These are phyloP conservation scores for Palythoa caribaeorum DNA, from an alignment of 92 coral and sea anemone genomes.

Conservation along the genomic window DNA sequence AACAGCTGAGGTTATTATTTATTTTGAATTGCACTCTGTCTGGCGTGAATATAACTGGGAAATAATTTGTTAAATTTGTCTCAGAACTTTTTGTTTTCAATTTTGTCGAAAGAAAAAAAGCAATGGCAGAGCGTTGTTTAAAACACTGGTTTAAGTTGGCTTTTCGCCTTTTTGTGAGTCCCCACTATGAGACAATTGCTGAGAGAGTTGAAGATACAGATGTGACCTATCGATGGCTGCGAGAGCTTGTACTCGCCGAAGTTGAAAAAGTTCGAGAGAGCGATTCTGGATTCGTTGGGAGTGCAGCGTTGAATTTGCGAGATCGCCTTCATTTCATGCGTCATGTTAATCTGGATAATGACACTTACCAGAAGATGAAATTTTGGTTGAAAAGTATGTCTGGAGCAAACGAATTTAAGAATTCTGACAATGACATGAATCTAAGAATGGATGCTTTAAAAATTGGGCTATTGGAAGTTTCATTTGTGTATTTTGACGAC, in stretches of 20 bases:
- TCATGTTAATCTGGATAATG: conserved; percentile 64
- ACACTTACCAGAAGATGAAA: conserved; percentile 49
- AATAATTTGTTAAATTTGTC: not conserved
- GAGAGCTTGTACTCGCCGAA: conserved; percentile 71
- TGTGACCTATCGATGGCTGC: conserved; percentile 85
- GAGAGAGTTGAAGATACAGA: conserved; percentile 81
- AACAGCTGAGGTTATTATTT: not conserved
- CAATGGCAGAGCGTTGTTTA: conserved; percentile 72
- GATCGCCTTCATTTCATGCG: conserved; percentile 70
- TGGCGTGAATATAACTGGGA: not conserved
- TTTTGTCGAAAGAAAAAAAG: not conserved
- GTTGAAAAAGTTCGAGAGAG: conserved; percentile 61
- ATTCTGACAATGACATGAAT: conserved; percentile 38
- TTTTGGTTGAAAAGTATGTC: conserved; percentile 65
- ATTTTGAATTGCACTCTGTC: not conserved
- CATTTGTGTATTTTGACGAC: conserved; percentile 77
- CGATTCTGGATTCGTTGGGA: conserved; percentile 67
- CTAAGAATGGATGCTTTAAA: conserved; percentile 69
- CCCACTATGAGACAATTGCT: conserved; percentile 77
- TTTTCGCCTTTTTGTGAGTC: conserved; percentile 83
- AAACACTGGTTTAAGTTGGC: conserved; percentile 85
- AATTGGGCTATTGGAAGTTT: conserved; percentile 72
- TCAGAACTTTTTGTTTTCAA: not conserved
- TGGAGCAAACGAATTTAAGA: conserved; percentile 59
- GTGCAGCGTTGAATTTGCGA: conserved; percentile 71